Evolutionary conservation across 2,113 vertebrate species (phyloP), one percentile per base, ranked within the genome.

Genomic region (Nannospalax galili): DNA sequence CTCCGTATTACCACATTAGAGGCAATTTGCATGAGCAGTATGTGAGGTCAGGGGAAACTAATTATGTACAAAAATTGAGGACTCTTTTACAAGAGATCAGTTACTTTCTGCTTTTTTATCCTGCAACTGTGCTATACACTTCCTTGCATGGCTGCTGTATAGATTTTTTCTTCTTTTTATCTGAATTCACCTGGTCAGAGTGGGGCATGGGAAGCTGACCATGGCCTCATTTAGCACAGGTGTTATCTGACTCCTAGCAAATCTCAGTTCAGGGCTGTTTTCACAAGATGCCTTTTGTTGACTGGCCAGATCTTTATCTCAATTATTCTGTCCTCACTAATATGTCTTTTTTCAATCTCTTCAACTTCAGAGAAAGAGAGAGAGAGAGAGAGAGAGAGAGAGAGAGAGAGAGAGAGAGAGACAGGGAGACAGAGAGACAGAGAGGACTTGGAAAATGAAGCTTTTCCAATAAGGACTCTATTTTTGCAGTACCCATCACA

Each of bases 321-420:
- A 94, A 48, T 89, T 52, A 65, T 94, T 93, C 40, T 75, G 22
- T 80, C 20, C 37, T 93, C 40, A 86, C 9, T 74, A n/a, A 70
- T 40, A 37, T 80, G 40, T 42, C 10, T 48, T 74, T 69, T 91
- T 88, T 91, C 9, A 78, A 37, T 91, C 35, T 70, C 5, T 45
- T 88, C 73, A 84, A 81, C 30, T 77, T n/a, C 30, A 17, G 72
- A n/a, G 72, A 35, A 16, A 78, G 30, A 52, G 45, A 52, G 28
- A 20, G 45, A 4, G 15, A 78, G 75, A n/a, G 77, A 1, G 17
- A 79, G 32, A n/a, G 52, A 35, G 48, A 77, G 45, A 35, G 16
- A 78, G 30, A 56, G 75, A 58, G 7, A 58, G 48, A 56, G 30
- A 79, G 73, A 75, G 24, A 75, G 40, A 45, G 24, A 77, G 74